Conservation (phyloP, 2,888 invertebrate species). For the Sepiola atlantica region DNA sequence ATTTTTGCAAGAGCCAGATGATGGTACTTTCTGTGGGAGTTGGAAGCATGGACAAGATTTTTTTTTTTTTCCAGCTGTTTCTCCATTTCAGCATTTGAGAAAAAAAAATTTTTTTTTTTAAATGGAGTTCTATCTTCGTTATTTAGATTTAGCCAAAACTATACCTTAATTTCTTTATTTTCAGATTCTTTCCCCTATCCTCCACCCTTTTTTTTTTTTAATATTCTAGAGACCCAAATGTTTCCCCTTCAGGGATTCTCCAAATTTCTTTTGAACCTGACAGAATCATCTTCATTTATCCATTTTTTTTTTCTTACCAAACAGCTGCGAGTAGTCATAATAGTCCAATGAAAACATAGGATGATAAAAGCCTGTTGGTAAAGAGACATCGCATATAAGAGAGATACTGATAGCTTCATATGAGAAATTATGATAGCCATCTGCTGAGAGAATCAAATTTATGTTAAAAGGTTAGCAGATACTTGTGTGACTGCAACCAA, state of each 20-base stretch:
- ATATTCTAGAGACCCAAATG: neutral
- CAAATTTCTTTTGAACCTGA: neutral
- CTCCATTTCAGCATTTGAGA: too few species aligned
- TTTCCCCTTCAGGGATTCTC: neutral
- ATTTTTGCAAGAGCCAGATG: too few species aligned
- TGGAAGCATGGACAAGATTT: too few species aligned
- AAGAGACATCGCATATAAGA: neutral
- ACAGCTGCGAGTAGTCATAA: slow-evolving; percentile 32
- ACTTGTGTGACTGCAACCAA: neutral
- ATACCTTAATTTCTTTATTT: too few species aligned
- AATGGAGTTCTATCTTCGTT: too few species aligned
- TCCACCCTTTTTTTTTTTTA: neutral
- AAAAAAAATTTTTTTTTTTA: too few species aligned
- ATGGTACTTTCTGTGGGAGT: too few species aligned
- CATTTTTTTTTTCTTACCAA: neutral
- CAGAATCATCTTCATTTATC: neutral
- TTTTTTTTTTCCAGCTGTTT: too few species aligned
- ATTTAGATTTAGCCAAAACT: too few species aligned
- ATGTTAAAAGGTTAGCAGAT: slow-evolving; percentile 32
- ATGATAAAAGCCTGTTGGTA: neutral
- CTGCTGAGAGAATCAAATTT: slow-evolving; percentile 13
- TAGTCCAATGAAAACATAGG: neutral
- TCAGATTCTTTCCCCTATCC: too few species aligned
- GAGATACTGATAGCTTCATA: slow-evolving; percentile 32
- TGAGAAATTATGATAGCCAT: slow-evolving; percentile 12